Conservation (phyloP, 2,797 vertebrate genomes). For the Sciurus vulgaris region DNA sequence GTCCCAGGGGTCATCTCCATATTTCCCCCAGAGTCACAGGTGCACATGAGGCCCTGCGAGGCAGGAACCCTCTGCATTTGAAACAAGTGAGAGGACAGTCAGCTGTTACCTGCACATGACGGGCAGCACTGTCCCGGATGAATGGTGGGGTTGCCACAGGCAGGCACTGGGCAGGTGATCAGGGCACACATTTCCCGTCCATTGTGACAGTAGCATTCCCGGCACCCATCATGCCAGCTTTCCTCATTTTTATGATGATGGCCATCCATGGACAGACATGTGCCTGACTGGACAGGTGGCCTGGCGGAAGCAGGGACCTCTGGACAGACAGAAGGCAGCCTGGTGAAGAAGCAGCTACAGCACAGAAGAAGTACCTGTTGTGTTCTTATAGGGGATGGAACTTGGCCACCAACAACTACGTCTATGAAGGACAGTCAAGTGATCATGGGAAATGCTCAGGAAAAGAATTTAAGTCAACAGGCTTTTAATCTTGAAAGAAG, state of each 20-base stretch:
- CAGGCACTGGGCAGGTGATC: constrained; percentile 93
- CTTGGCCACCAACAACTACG: neutral
- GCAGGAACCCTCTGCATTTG: neutral
- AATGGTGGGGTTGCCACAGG: constrained; percentile 92
- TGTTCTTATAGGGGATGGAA: neutral
- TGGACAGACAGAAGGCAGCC: constrained; percentile 82
- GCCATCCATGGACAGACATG: constrained; percentile 94
- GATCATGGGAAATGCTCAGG: neutral
- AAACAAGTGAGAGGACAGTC: neutral
- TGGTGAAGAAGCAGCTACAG: constrained; percentile 56
- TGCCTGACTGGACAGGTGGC: constrained; percentile 90
- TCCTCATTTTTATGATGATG: constrained; percentile 93
- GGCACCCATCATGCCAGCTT: constrained; percentile 95
- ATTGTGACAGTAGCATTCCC: constrained; percentile 94
- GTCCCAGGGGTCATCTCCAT: accelerated
- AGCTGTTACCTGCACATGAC: constrained; percentile 90
- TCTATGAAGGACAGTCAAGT: neutral
- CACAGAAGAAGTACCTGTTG: neutral
- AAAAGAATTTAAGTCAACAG: neutral
- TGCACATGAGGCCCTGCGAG: neutral
- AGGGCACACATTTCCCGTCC: constrained; percentile 95
- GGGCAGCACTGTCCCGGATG: constrained; percentile 93
- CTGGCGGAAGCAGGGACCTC: constrained; percentile 87
- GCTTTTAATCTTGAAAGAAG: neutral
- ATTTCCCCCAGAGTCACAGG: neutral